Percentiles rank a stretch among this genome's conserved stretches.
phyloP scores from a whole-genome alignment of 2,113 vertebrate genomes.

The Sorex fumeus region DNA sequence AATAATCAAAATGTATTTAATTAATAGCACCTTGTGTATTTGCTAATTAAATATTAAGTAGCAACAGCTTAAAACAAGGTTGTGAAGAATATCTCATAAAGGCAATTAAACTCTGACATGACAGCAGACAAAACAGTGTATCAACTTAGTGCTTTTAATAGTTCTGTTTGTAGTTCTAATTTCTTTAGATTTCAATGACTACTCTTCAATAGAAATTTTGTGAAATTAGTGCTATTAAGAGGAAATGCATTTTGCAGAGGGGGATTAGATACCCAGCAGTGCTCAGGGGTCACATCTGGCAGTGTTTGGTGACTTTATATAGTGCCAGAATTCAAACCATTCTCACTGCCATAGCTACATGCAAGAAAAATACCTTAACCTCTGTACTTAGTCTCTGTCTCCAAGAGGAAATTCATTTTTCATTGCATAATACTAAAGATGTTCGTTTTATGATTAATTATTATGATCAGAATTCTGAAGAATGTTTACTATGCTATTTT shows the following conservation, averaged over 20 bases:
- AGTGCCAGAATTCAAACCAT: too few species aligned
- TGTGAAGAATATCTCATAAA: slow-evolving; percentile 49
- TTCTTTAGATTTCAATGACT: slow-evolving; percentile 68
- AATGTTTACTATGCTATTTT: slow-evolving; percentile 58
- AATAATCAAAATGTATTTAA: slow-evolving; percentile 79
- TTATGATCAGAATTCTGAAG: background rate
- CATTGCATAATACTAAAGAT: background rate
- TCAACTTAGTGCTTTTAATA: slow-evolving; percentile 52
- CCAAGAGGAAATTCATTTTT: background rate
- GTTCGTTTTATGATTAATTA: slow-evolving; percentile 25
- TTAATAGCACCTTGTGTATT: slow-evolving; percentile 81
- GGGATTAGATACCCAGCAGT: too few species aligned
- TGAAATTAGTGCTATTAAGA: too few species aligned
- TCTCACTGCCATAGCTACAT: too few species aligned
- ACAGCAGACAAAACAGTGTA: slow-evolving; percentile 10
- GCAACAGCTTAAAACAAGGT: slow-evolving; percentile 65
- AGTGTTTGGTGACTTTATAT: too few species aligned
- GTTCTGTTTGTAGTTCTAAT: slow-evolving; percentile 51
- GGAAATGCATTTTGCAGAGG: too few species aligned
- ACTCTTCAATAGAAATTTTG: slow-evolving; percentile 41
- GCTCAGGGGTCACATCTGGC: too few species aligned
- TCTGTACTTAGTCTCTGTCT: too few species aligned
- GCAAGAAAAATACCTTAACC: too few species aligned
- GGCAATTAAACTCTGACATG: slow-evolving; percentile 45
- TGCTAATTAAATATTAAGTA: slow-evolving; percentile 78